These are phyloP conservation scores for Xiphophorus maculatus DNA, from an alignment of 2,113 vertebrate species.

Conservation along the genomic window DNA sequence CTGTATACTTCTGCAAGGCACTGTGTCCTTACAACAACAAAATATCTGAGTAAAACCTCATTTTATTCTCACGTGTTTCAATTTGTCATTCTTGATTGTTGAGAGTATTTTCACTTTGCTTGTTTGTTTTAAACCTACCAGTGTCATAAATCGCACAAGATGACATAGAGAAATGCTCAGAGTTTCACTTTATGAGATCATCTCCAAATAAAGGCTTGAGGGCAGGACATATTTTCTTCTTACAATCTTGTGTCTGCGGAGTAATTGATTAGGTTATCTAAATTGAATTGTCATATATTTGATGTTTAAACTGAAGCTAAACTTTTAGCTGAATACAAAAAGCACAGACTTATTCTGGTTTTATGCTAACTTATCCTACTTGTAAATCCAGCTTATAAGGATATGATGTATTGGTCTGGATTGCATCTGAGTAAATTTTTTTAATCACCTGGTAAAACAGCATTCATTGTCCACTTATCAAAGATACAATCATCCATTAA, in stretches of 20 bases:
- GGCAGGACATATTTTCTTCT: constrained; percentile 21
- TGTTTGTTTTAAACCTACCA: not conserved
- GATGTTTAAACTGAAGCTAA: constrained; percentile 13
- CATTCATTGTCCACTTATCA: constrained; percentile 14
- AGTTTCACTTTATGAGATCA: constrained; percentile 10
- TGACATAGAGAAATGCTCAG: constrained; percentile 1
- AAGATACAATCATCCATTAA: constrained; percentile 45
- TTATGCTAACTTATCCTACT: constrained; percentile 16
- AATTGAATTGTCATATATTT: constrained; percentile 52
- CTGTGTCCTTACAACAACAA: not conserved
- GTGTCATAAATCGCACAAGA: not conserved
- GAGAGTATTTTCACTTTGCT: too few species aligned
- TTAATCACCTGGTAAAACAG: constrained; percentile 23
- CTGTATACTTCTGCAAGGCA: not conserved
- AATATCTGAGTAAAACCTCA: not conserved
- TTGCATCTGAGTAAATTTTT: constrained; percentile 27
- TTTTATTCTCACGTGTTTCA: not conserved
- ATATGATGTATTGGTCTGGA: constrained; percentile 31
- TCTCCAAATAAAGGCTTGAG: constrained; percentile 22
- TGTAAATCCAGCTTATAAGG: constrained; percentile 42
- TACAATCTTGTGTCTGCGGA: constrained; percentile 23
- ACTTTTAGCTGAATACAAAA: not conserved
- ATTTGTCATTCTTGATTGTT: not conserved
- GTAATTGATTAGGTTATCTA: constrained; percentile 36
- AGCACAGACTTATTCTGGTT: not conserved